These are phyloP conservation scores for Actinemys pallida DNA, from an alignment of 2,113 vertebrate species.

Conservation along the genomic window DNA sequence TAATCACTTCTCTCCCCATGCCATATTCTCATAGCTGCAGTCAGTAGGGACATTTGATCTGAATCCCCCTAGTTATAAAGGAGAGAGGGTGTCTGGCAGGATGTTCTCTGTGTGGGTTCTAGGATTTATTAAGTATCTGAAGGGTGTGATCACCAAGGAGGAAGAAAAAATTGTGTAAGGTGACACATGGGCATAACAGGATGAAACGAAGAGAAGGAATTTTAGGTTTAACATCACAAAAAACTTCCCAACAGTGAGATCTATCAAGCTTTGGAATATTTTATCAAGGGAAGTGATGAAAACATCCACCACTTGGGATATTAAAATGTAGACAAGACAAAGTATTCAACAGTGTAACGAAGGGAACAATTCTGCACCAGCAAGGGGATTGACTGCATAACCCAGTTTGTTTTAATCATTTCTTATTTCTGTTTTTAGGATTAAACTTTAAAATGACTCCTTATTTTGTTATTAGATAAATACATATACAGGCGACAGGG, in stretches of 20 bases:
- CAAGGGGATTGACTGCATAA: background rate
- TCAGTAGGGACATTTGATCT: background rate
- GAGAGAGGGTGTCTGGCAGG: no score
- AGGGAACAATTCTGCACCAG: background rate
- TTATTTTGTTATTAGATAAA: background rate
- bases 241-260: background rate
- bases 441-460: background rate
- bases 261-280: background rate
- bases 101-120: background rate
- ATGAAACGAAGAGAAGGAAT: background rate
- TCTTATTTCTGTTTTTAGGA: background rate
- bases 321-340: background rate
- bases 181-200: background rate
- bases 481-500: background rate
- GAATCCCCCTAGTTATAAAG: background rate
- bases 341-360: background rate
- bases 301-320: background rate
- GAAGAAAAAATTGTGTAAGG: background rate
- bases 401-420: background rate
- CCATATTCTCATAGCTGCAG: accelerated
- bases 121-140: background rate
- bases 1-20: background rate
- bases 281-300: background rate
- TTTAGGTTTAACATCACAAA: background rate
- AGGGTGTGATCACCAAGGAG: background rate